phyloP scores from a whole-genome alignment of 2,888 invertebrate genomes.

The Meandrusa payeni region DNA sequence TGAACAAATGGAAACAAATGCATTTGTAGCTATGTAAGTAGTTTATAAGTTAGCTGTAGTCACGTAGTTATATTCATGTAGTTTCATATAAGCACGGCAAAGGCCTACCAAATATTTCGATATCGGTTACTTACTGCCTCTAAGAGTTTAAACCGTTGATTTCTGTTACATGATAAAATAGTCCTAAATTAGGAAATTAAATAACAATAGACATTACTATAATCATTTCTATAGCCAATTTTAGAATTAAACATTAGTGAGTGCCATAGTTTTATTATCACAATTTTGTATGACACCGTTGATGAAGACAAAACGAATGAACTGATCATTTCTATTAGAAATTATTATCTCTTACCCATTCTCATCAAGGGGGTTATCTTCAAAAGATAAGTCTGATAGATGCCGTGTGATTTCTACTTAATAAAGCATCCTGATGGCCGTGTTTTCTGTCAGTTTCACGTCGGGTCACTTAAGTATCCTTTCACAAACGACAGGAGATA shows the following conservation, averaged over 20 bases:
- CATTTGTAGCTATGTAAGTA: slow-evolving; percentile 30
- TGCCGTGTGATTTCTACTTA: too few relatives aligned
- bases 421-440: too few relatives aligned
- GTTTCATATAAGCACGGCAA: slow-evolving; percentile 40
- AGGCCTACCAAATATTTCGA: slow-evolving; percentile 66
- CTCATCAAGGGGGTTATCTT: too few relatives aligned
- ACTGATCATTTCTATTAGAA: too few relatives aligned
- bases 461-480: too few relatives aligned
- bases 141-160: slow-evolving; percentile 1
- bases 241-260: slow-evolving; percentile 2
- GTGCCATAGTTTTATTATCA: slow-evolving; percentile 4
- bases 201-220: not conserved
- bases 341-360: too few relatives aligned
- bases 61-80: too few relatives aligned
- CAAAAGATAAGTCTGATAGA: too few relatives aligned
- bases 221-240: not conserved
- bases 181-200: not conserved
- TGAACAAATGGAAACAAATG: slow-evolving; percentile 24
- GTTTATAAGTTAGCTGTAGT: slow-evolving; percentile 8
- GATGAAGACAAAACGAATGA: too few relatives aligned
- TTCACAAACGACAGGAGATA: too few relatives aligned
- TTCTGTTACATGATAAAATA: not conserved
- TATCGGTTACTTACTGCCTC: slow-evolving; percentile 22
- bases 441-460: too few relatives aligned
- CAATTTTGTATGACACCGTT: too few relatives aligned